Evolutionary conservation across 2,797 vertebrate genomes (phyloP).

Genomic region (Etheostoma perlongum): DNA sequence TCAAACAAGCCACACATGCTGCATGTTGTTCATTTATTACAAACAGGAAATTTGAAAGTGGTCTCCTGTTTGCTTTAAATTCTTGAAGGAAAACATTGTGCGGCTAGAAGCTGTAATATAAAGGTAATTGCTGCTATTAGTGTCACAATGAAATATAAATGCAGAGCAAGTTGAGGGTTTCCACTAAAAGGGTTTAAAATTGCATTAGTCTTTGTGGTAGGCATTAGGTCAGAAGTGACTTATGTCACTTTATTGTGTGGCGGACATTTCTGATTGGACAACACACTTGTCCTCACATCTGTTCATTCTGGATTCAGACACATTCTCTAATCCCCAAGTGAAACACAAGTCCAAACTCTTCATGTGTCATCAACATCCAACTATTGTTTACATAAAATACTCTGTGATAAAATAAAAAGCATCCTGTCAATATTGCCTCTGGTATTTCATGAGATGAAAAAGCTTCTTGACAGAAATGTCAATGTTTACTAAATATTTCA

Average conservation of each 20-base stretch:
- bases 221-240: neutral
- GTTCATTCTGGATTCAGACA: conserved; percentile 5
- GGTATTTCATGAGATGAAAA: conserved; percentile 70
- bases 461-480: conserved; percentile 58
- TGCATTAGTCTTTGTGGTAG: neutral
- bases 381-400: conserved; percentile 52
- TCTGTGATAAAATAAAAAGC: conserved; percentile 13
- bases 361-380: conserved; percentile 41
- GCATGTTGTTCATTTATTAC: conserved; percentile 30
- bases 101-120: conserved; percentile 27
- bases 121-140: conserved; percentile 44
- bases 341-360: conserved; percentile 22
- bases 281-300: neutral
- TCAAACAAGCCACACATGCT: conserved; percentile 44
- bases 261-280: neutral
- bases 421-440: conserved; percentile 43
- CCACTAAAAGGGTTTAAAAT: neutral
- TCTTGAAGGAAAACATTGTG: conserved; percentile 47
- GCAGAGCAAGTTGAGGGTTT: conserved; percentile 11
- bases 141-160: conserved; percentile 22
- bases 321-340: conserved; percentile 6
- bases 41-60: conserved; percentile 71
- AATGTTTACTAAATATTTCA: conserved; percentile 72
- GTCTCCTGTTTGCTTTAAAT: conserved; percentile 32
- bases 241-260: neutral